A percentile compares a stretch with the other conserved stretches of the same genome.
phyloP scores from a whole-genome alignment of 2,797 vertebrate species.

The Podarcis lilfordi region DNA sequence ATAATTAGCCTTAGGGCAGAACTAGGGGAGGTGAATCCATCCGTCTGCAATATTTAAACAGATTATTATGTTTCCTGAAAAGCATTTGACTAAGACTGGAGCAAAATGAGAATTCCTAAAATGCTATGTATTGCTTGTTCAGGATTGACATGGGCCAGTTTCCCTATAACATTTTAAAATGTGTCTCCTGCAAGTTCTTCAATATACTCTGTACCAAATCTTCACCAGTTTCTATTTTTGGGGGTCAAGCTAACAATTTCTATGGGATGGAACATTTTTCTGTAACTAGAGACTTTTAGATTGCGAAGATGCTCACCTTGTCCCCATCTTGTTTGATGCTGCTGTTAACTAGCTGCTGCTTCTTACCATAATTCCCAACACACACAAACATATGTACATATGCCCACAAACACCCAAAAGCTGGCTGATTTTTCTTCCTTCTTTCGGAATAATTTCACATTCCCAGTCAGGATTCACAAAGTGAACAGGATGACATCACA shows the following conservation, averaged over 20 bases:
- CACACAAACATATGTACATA: too few species aligned
- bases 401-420: background rate
- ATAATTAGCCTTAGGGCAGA: background rate
- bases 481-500: background rate
- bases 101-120: conserved; percentile 26
- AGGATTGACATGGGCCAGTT: background rate
- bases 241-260: background rate
- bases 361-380: background rate
- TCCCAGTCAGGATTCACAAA: background rate
- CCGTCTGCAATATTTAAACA: background rate
- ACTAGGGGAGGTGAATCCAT: background rate
- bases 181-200: background rate
- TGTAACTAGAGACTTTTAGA: background rate
- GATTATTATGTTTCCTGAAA: conserved; percentile 34
- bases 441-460: background rate
- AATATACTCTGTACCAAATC: background rate
- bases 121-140: background rate
- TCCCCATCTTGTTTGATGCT: background rate
- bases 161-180: conserved; percentile 1
- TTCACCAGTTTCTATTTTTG: background rate
- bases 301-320: background rate
- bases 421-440: background rate
- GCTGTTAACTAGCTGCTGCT: background rate
- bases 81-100: background rate
- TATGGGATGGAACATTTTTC: background rate